Percentiles rank a stretch among this genome's conserved stretches.
Evolutionary conservation across 2,888 invertebrate species (phyloP).

Genomic region (Lasius fuliginosus): DNA sequence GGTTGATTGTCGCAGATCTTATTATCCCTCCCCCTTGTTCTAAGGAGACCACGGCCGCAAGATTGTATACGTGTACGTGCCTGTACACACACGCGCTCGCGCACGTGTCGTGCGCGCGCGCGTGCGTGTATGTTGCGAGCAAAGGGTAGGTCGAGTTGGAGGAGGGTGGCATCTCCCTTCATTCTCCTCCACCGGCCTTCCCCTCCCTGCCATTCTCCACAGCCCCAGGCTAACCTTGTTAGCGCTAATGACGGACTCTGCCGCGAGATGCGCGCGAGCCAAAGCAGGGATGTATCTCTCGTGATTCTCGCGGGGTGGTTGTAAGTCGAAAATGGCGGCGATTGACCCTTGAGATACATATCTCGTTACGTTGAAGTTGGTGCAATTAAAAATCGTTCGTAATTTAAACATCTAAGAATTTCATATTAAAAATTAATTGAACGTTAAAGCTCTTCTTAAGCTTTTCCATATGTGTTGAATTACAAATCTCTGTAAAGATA

Average conservation of each 20-base stretch:
- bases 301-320: conserved; percentile 28
- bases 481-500: neutral
- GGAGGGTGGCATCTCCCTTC: conserved; percentile 64
- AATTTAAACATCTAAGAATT: neutral
- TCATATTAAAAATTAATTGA: neutral
- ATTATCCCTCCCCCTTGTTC: conserved; percentile 84
- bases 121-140: conserved; percentile 52
- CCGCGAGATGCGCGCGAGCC: conserved; percentile 77
- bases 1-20: conserved; percentile 85
- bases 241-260: conserved; percentile 83
- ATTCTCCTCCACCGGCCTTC: conserved; percentile 44
- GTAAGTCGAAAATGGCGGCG: conserved; percentile 38
- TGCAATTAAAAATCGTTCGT: neutral
- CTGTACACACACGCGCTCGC: conserved; percentile 17
- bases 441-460: neutral
- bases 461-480: neutral
- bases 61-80: conserved; percentile 53
- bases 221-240: conserved; percentile 84
- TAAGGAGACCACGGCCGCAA: conserved; percentile 71
- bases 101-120: conserved; percentile 37
- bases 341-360: conserved; percentile 31
- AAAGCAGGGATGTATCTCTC: conserved; percentile 63
- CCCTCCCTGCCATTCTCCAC: conserved; percentile 55
- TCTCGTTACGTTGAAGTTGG: neutral
- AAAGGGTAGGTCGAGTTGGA: conserved; percentile 64